Conservation (phyloP, 2,797 vertebrate genomes). For the Setipinna tenuifilis region DNA sequence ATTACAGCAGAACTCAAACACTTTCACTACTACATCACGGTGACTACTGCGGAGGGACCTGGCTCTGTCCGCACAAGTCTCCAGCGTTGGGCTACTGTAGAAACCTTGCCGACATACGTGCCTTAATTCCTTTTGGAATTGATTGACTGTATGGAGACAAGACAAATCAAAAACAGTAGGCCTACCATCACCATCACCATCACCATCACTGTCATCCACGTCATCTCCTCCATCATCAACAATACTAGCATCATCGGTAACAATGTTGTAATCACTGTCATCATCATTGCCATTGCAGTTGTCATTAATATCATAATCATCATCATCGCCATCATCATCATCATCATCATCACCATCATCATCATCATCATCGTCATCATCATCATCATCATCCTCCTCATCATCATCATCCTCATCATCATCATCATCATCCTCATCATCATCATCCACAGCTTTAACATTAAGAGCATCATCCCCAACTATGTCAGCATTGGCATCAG, state of each 20-base stretch:
- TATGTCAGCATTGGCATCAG: too few species aligned
- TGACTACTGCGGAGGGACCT: slow-evolving; percentile 23
- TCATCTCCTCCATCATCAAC: too few species aligned
- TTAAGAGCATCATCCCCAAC: too few species aligned
- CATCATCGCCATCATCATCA: not conserved
- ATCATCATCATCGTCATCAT: not conserved
- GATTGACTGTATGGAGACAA: not conserved
- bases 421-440: not conserved
- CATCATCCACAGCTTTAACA: not conserved
- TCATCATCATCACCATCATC: not conserved
- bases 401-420: not conserved
- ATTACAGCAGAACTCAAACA: slow-evolving; percentile 74
- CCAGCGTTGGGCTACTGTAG: slow-evolving; percentile 37
- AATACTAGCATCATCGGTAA: too few species aligned
- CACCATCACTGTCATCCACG: not conserved
- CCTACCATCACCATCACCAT: not conserved
- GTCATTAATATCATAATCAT: too few species aligned
- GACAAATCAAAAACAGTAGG: not conserved
- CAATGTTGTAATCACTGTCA: too few species aligned
- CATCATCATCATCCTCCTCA: not conserved
- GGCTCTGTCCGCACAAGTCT: slow-evolving; percentile 66
- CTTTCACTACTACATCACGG: not conserved
- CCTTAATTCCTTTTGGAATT: not conserved
- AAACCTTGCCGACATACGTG: slow-evolving; percentile 72
- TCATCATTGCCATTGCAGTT: too few species aligned